Conservation (phyloP, 1,140 invertebrate species). For the Orchestia grillus region DNA sequence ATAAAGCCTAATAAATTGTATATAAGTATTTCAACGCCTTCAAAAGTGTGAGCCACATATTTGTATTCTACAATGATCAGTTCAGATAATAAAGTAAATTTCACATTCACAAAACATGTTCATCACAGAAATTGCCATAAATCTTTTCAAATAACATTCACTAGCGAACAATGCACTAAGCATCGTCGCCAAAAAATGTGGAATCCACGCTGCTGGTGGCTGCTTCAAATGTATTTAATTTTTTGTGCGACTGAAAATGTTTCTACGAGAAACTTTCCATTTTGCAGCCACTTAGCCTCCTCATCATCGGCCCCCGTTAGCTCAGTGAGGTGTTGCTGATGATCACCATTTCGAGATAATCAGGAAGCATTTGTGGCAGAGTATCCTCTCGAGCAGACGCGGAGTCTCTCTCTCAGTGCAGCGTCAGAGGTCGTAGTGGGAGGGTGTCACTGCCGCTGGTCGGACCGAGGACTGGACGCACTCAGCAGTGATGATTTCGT, state of each 20-base stretch:
- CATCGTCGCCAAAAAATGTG: too few species aligned
- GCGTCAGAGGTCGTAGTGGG: neutral
- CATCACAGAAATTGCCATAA: too few species aligned
- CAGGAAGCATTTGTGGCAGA: neutral
- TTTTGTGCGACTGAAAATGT: neutral
- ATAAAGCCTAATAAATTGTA: too few species aligned
- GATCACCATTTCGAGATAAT: neutral
- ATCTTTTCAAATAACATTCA: too few species aligned
- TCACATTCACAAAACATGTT: too few species aligned
- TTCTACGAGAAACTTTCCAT: neutral
- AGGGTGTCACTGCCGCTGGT: neutral
- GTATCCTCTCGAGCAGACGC: neutral
- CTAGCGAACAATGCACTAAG: too few species aligned
- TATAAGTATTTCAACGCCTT: too few species aligned
- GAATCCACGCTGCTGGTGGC: too few species aligned
- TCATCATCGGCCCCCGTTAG: neutral
- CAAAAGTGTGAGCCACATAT: too few species aligned
- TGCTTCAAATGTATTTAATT: neutral
- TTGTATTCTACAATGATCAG: too few species aligned
- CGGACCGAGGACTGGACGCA: neutral
- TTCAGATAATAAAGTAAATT: too few species aligned
- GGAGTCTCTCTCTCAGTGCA: neutral
- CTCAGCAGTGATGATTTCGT: neutral
- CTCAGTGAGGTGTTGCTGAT: neutral
- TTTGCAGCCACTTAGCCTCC: neutral